phyloP scores from a whole-genome alignment of 2,797 vertebrate genomes.

The Phataginus tetradactyla region DNA sequence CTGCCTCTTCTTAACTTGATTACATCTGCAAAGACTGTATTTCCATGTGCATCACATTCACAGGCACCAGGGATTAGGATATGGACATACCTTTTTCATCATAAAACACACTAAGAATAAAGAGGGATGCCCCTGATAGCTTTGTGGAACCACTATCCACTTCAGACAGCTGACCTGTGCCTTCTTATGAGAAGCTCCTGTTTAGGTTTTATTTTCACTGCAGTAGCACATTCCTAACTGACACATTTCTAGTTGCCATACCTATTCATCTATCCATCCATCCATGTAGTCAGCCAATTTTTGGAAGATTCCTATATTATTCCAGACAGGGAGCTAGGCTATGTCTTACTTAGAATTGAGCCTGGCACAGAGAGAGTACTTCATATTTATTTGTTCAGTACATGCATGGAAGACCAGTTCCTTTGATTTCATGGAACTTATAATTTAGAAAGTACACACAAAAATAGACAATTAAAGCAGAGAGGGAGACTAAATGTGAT shows the following conservation, averaged over 20 bases:
- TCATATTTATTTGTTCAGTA: neutral
- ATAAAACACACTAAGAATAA: neutral
- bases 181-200: neutral
- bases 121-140: neutral
- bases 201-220: constrained; percentile 9
- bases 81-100: neutral
- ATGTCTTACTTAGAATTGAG: neutral
- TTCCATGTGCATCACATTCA: neutral
- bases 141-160: neutral
- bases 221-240: neutral
- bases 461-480: neutral
- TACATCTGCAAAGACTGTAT: neutral
- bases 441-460: neutral
- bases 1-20: neutral
- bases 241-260: neutral
- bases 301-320: neutral
- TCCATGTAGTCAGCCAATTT: neutral
- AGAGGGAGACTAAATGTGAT: neutral
- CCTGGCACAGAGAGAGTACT: neutral
- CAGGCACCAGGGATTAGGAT: neutral
- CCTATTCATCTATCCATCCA: neutral
- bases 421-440: neutral
- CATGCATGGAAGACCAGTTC: neutral
- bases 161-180: neutral
- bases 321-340: neutral